Evolutionary conservation across 2,113 vertebrate genomes (phyloP).

Genomic region (Thunnus thynnus): DNA sequence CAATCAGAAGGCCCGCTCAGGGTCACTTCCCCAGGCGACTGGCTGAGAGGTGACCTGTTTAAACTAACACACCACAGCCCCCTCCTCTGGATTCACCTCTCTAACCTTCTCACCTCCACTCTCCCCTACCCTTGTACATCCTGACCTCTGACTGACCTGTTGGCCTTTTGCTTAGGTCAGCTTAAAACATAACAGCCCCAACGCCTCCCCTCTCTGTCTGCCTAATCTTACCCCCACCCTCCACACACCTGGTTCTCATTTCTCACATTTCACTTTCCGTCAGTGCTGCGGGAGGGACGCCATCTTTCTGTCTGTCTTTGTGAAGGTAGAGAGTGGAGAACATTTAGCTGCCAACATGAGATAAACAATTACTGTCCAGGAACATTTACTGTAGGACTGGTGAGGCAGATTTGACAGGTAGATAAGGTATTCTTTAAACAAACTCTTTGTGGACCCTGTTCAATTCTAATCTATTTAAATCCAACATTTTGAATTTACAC

Average conservation of each 20-base stretch:
- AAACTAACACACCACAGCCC: conserved; percentile 67
- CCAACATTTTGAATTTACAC: too few relatives aligned
- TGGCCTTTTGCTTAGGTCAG: conserved; percentile 69
- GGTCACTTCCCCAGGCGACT: conserved; percentile 70
- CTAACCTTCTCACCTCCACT: conserved; percentile 73
- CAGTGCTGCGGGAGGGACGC: conserved; percentile 29
- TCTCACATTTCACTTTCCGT: conserved; percentile 79
- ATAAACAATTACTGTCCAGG: conserved; percentile 16
- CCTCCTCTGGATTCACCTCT: conserved; percentile 52
- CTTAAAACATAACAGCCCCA: conserved; percentile 15
- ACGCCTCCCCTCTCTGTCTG: conserved; percentile 35
- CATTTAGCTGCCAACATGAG: conserved; percentile 29
- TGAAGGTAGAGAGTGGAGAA: conserved; percentile 15
- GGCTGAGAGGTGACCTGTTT: conserved; percentile 78
- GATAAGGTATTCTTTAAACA: conserved; percentile 13
- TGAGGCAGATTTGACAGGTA: conserved; percentile 22
- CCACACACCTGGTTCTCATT: conserved; percentile 82
- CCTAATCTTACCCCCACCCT: conserved; percentile 48
- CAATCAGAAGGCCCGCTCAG: conserved; percentile 55
- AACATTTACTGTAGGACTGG: conserved; percentile 19
- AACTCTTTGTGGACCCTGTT: not conserved
- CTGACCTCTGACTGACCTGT: conserved; percentile 71
- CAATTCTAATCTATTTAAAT: too few relatives aligned
- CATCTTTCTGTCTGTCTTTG: conserved; percentile 43
- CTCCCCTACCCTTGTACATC: conserved; percentile 47